Conservation (phyloP, 2,113 vertebrate species). For the Platysteira castanea region DNA sequence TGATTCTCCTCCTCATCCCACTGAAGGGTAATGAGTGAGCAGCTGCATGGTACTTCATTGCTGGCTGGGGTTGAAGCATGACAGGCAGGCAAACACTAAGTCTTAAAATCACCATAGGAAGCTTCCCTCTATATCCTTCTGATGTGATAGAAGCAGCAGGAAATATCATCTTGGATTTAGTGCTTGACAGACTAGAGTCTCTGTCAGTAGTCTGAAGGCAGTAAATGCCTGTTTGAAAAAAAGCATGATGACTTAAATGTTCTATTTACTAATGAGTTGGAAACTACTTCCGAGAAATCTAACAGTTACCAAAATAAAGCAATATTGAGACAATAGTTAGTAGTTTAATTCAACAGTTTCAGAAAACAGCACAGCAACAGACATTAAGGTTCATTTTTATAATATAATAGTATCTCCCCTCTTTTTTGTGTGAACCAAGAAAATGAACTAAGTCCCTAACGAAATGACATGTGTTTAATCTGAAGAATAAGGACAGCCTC, state of each 20-base stretch:
- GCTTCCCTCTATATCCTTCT: not conserved
- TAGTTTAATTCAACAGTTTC: not conserved
- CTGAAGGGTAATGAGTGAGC: not conserved
- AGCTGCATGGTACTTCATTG: not conserved
- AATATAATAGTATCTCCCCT: not conserved
- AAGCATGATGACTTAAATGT: not conserved
- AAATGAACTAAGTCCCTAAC: not conserved
- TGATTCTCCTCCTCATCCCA: not conserved
- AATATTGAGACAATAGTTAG: not conserved
- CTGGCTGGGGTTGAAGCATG: not conserved
- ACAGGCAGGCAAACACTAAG: not conserved
- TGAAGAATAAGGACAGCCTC: not conserved
- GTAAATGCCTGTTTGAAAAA: slow-evolving; percentile 33
- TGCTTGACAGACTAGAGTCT: slow-evolving; percentile 36
- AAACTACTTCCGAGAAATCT: not conserved
- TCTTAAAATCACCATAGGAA: slow-evolving; percentile 44
- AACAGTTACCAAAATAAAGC: not conserved
- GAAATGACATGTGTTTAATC: not conserved
- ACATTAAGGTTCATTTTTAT: not conserved
- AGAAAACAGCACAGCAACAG: not conserved
- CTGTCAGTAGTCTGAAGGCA: not conserved
- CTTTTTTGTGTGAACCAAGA: not conserved
- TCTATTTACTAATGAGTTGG: not conserved
- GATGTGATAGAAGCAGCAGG: slow-evolving; percentile 47
- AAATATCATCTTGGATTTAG: slow-evolving; percentile 32